phyloP scores from a whole-genome alignment of 2,888 invertebrate species.

The Lydus trimaculatus region DNA sequence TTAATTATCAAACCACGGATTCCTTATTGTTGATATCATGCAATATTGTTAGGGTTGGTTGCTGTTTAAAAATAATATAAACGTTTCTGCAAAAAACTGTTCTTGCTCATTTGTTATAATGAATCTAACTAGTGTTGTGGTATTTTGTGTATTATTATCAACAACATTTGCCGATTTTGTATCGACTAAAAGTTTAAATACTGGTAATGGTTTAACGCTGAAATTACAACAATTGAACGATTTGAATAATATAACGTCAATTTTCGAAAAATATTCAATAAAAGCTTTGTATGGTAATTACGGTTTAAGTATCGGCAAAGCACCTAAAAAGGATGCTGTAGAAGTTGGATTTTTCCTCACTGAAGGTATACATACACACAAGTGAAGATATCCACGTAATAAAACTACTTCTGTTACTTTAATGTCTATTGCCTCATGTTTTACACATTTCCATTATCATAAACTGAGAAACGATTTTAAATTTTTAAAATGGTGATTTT shows the following conservation, averaged over 20 bases:
- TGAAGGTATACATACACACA: slow-evolving; percentile 37
- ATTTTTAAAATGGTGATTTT: background rate
- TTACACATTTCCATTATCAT: background rate
- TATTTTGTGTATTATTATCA: slow-evolving; percentile 34
- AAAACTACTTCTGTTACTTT: background rate
- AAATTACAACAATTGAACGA: slow-evolving; percentile 40
- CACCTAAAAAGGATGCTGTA: slow-evolving; percentile 61
- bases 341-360: slow-evolving; percentile 56
- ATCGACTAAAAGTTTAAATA: slow-evolving; percentile 44
- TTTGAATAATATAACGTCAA: slow-evolving; percentile 49
- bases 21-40: slow-evolving; percentile 32
- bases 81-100: slow-evolving; percentile 32
- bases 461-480: background rate
- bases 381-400: no score
- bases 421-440: background rate
- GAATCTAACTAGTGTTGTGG: slow-evolving; percentile 41
- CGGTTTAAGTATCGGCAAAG: slow-evolving; percentile 63
- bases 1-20: background rate
- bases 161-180: slow-evolving; percentile 38
- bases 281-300: slow-evolving; percentile 65
- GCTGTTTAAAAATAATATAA: slow-evolving; percentile 54
- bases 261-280: slow-evolving; percentile 64
- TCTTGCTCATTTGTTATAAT: slow-evolving; percentile 46
- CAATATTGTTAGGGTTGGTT: slow-evolving; percentile 57
- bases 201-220: slow-evolving; percentile 48